Conservation (phyloP, 2,888 invertebrate genomes). For the Vesta saturnalis region DNA sequence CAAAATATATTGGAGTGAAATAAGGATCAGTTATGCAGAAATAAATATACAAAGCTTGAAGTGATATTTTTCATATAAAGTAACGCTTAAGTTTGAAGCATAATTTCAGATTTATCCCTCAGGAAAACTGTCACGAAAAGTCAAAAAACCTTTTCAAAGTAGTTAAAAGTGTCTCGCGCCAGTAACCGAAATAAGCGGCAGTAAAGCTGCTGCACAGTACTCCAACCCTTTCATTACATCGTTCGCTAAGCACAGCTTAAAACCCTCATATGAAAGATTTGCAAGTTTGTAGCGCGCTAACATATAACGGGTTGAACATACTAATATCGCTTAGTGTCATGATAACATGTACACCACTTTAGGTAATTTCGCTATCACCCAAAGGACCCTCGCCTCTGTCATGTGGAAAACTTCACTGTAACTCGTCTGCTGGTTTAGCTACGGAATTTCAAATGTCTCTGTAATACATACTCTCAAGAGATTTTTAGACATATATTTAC, state of each 20-base stretch:
- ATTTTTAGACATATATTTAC: conserved; percentile 3
- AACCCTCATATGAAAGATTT: conserved; percentile 25
- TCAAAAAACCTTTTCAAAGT: conserved; percentile 15
- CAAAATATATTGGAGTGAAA: too few relatives aligned
- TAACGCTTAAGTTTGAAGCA: not conserved
- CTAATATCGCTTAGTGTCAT: conserved; percentile 28
- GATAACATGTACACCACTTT: conserved; percentile 25
- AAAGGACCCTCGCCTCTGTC: conserved; percentile 29
- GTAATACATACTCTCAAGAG: not conserved
- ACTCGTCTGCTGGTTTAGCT: conserved; percentile 13
- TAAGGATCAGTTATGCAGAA: too few relatives aligned
- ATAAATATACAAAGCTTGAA: too few relatives aligned
- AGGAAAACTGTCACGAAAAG: conserved; percentile 15
- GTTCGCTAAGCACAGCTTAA: conserved; percentile 36
- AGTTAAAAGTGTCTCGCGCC: conserved; percentile 17
- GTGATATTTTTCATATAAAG: too few relatives aligned
- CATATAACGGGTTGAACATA: conserved; percentile 25
- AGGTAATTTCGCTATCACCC: conserved; percentile 35
- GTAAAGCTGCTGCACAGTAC: conserved; percentile 17
- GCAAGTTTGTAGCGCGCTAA: conserved; percentile 30
- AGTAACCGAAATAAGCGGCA: conserved; percentile 24
- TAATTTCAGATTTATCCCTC: conserved; percentile 10
- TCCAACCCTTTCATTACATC: conserved; percentile 38
- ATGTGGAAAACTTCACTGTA: conserved; percentile 27
- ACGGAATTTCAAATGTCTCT: not conserved